Conservation (phyloP, 2,797 vertebrate genomes). For the Centropyge bicolor region DNA sequence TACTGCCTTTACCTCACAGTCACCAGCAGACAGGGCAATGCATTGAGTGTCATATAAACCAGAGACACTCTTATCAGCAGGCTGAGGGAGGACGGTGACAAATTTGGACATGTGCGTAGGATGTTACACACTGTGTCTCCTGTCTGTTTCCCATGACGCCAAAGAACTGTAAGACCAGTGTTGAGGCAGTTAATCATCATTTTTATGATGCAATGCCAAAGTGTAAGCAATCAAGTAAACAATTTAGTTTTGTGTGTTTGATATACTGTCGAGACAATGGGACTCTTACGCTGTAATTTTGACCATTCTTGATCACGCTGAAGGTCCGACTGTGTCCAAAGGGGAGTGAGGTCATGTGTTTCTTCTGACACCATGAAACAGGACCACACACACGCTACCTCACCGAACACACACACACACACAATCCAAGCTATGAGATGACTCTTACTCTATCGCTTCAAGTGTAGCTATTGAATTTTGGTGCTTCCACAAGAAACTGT, state of each 20-base stretch:
- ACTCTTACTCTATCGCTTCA: constrained; percentile 18
- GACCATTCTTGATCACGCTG: constrained; percentile 69
- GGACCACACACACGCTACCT: constrained; percentile 57
- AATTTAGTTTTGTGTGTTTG: neutral
- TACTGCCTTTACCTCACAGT: neutral
- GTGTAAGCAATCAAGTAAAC: neutral
- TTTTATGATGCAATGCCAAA: neutral
- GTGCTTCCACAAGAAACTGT: constrained; percentile 3
- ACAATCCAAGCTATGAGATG: constrained; percentile 30
- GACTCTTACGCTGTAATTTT: constrained; percentile 31
- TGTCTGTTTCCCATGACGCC: constrained; percentile 44
- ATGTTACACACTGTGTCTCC: constrained; percentile 28
- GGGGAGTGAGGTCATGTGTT: constrained; percentile 70
- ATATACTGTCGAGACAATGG: neutral
- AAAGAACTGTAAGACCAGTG: constrained; percentile 13
- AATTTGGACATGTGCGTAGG: constrained; percentile 53
- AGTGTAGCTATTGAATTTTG: constrained; percentile 8
- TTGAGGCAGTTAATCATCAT: neutral
- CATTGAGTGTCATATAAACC: constrained; percentile 38
- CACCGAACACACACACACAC: constrained; percentile 37
- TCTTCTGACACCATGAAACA: constrained; percentile 62
- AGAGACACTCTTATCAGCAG: constrained; percentile 58
- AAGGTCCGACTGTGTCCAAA: constrained; percentile 50
- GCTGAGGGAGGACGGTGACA: constrained; percentile 43
- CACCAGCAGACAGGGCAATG: neutral